Base-by-base conservation (phyloP, 2,888 invertebrate species). In the Crematogaster levior region DNA sequence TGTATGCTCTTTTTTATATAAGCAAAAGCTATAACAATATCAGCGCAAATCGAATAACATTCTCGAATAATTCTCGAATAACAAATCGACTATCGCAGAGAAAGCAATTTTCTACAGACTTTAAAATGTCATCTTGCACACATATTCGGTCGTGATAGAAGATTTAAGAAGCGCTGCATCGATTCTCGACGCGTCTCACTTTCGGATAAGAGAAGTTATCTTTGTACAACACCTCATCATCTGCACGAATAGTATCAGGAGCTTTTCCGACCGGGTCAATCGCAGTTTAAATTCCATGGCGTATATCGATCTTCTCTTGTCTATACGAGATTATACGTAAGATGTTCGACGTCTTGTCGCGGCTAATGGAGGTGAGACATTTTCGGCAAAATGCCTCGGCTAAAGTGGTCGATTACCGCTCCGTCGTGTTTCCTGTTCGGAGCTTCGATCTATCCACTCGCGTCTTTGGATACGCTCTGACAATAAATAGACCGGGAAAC, bases 401-500 rank as follows among this genome's bases (percentile, higher is more conserved):
- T 70, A 79, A 75, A 79, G 70, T 79, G 70, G 70, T 79, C 77
- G 68, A 79, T 79, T 79, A 79, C 70, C 56, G 70, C 37, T 15
- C 24, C 56, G 53, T 18, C 43, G 21, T 43, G 48, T 34, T 70
- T 68, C 60, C 43, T n/a, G 21, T 10, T 46, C 27, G 46, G 18
- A 3, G 53, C 30, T 53, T 63, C 68, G 58, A 58, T 60, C 61
- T 58, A 40, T n/a, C 48, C 34, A n/a, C 53, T 53, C 72, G 53
- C 43, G 48, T 18, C 46, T 40, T 79, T 37, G 63, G 72, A 72
- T 83, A 48, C 65, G 37, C 46, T 37, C 37, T 24, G 70, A 37
- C 70, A 63, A 81, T 81, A 83, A 83, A 72, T 81, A 72, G 80
- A 79, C 53, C 74, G 81, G 70, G 24, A 46, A 60, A 37, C 51